Percentiles rank a stretch among this genome's conserved stretches.
Evolutionary conservation across 2,797 vertebrate genomes (phyloP).

Genomic region (Propithecus deckenii): DNA sequence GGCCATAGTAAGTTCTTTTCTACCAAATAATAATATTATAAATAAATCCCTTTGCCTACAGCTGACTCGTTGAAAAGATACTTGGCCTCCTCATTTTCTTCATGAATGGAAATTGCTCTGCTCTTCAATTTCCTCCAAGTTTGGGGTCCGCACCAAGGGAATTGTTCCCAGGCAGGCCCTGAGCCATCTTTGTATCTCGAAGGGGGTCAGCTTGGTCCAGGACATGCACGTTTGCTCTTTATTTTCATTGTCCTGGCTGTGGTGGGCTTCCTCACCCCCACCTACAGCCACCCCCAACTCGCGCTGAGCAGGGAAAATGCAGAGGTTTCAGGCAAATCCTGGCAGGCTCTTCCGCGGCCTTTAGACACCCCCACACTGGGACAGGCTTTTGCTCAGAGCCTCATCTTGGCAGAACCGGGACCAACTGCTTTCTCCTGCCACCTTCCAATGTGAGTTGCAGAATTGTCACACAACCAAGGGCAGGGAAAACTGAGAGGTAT

Average conservation of each 20-base stretch:
- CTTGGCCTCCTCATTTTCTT: slow-evolving; percentile 75
- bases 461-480: neutral
- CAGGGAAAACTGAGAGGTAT: neutral
- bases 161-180: neutral
- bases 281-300: neutral
- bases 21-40: slow-evolving; percentile 88
- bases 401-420: neutral
- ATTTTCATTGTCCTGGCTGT: neutral
- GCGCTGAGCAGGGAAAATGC: neutral
- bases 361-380: rapidly evolving
- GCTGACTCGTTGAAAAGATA: slow-evolving; percentile 84
- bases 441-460: neutral
- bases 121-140: slow-evolving; percentile 80
- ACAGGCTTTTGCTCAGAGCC: neutral
- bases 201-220: slow-evolving; percentile 55
- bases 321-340: neutral
- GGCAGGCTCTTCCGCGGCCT: neutral
- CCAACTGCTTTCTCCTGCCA: neutral
- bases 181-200: slow-evolving; percentile 47
- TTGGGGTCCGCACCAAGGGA: slow-evolving; percentile 71
- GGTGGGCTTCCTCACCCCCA: neutral
- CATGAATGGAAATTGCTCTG: slow-evolving; percentile 79
- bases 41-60: slow-evolving; percentile 85
- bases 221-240: neutral
- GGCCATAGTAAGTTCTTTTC: slow-evolving; percentile 84